Conservation (phyloP, 2,888 invertebrate genomes). For the Epirrita christyi region DNA sequence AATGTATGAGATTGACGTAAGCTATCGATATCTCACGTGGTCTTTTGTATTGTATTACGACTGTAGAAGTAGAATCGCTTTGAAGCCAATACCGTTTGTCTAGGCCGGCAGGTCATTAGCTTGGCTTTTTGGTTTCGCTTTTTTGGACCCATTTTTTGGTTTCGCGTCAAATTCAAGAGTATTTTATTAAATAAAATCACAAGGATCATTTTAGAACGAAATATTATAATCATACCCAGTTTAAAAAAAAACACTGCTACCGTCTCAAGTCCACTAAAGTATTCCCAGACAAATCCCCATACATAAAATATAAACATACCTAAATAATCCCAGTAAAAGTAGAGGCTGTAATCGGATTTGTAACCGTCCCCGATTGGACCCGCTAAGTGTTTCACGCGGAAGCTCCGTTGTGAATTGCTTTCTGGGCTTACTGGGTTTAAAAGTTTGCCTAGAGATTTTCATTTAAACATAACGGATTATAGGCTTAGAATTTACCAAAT, state of each 20-base stretch:
- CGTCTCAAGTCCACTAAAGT: neutral
- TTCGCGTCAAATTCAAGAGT: no score
- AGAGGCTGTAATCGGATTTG: conserved; percentile 52
- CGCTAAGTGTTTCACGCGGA: conserved; percentile 30
- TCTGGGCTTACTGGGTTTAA: conserved; percentile 22
- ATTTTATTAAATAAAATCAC: no score
- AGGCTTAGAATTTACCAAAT: conserved; percentile 20
- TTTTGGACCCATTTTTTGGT: no score
- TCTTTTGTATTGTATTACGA: no score
- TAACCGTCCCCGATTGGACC: conserved; percentile 45
- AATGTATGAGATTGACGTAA: no score
- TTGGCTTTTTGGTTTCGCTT: no score
- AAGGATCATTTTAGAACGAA: no score
- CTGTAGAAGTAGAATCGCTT: no score
- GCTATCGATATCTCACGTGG: no score
- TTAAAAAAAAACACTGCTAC: neutral
- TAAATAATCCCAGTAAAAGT: conserved; percentile 47
- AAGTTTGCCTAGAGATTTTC: conserved; percentile 27
- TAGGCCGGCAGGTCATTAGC: no score
- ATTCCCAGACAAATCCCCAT: neutral
- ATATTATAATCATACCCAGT: neutral
- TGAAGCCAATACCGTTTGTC: no score
- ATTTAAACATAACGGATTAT: conserved; percentile 31
- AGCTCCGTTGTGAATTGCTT: conserved; percentile 22
- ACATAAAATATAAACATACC: conserved; percentile 6